Base-by-base conservation (phyloP, 2,113 vertebrate genomes). In the Osmerus eperlanus region DNA sequence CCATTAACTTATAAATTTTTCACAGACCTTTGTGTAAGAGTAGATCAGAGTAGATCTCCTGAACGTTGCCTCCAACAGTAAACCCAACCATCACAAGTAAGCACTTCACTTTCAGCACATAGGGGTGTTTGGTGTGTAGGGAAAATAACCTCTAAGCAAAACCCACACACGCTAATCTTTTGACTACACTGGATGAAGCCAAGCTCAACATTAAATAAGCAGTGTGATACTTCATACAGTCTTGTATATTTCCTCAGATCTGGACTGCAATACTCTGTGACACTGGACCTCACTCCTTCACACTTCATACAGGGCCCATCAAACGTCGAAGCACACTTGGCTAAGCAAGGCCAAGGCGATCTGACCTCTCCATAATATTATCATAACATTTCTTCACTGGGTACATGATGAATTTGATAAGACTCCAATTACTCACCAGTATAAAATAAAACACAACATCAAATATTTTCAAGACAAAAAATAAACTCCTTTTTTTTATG, bases 151-250 rank as follows among this genome's bases (percentile, higher is more conserved):
- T 21, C 55, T 36, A 54, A 60, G 65, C 54, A 65, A 63, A 9
- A 36, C 25, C 25, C 3, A n/a, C 58, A 28, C 56, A 66, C 70
- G 54, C 55, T 60, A 70, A 73, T 59, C 61, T 67, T 80, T 70
- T 72, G 47, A 61, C 63, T 61, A 68, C 66, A 70, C 4, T 19
- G 52, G 64, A 51, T 41, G n/a, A 65, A 74, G 72, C 72, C 68
- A 67, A 56, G 41, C 68, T 67, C 61, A 71, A 72, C 51, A 64
- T 73, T 63, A 54, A 63, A 68, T 60, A 76, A 70, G 41, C 66
- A 29, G 28, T 23, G 18, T 54, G 32, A 70, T 73, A 70, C 71
- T 63, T 70, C 69, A 72, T 70, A 53, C 28, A 54, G 2, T 29
- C 18, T 23, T 66, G 70, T 72, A 64, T 66, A 55, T 70, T 69